phyloP scores from a whole-genome alignment of 2,888 invertebrate genomes.

The Euphydryas editha region DNA sequence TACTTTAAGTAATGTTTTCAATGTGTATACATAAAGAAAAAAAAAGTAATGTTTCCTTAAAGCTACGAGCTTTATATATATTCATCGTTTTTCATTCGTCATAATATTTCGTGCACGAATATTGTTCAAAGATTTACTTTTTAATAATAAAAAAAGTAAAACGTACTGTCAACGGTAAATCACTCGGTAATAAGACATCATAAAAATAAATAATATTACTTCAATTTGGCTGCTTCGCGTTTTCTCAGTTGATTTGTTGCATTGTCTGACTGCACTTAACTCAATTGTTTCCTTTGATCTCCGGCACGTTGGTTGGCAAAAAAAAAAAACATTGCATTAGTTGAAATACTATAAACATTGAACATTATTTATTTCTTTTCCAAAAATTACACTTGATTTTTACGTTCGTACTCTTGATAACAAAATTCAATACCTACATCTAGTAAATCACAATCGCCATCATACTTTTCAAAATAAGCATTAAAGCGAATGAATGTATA shows the following conservation, averaged over 20 bases:
- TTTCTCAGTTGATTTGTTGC: conserved; percentile 53
- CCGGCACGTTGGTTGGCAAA: conserved; percentile 29
- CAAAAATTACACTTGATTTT: neutral
- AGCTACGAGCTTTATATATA: no score
- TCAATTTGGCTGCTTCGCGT: conserved; percentile 65
- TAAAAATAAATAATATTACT: conserved; percentile 67
- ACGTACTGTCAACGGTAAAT: conserved; percentile 65
- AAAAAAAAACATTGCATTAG: conserved; percentile 33
- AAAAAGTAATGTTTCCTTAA: neutral
- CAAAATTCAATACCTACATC: neutral
- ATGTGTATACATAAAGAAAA: neutral
- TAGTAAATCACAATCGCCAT: conserved; percentile 2
- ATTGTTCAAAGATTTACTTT: conserved; percentile 43
- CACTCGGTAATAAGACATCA: conserved; percentile 71
- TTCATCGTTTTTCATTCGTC: no score
- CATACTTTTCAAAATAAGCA: conserved; percentile 39
- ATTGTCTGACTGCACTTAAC: conserved; percentile 62
- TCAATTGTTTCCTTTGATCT: conserved; percentile 61
- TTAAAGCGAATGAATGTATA: conserved; percentile 46
- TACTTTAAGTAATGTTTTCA: no score
- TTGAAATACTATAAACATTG: conserved; percentile 12
- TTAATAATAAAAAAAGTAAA: conserved; percentile 53
- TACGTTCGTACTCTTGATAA: neutral
- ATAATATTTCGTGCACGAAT: conserved; percentile 18
- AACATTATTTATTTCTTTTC: neutral